Evolutionary conservation across 2,113 vertebrate species (phyloP).

Genomic region (Rhadina sibilatrix): DNA sequence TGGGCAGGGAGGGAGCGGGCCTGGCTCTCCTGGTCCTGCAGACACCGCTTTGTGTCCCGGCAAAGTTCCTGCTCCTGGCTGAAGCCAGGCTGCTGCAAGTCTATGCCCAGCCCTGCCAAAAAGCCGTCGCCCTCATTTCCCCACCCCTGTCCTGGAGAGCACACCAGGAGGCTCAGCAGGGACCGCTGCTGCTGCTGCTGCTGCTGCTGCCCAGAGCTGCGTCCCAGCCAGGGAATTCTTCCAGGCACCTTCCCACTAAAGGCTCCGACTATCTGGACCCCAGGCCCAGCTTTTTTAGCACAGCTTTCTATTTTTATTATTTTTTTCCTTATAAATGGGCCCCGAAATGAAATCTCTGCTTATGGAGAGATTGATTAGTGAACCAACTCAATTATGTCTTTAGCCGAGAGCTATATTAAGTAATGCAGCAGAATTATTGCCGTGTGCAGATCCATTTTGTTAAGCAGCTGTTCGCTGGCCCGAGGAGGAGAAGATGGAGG

Average conservation of each 20-base stretch:
- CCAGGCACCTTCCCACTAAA: not conserved
- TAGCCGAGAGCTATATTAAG: conserved; percentile 80
- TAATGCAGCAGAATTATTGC: conserved; percentile 75
- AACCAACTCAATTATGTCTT: conserved; percentile 80
- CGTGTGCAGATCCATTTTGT: conserved; percentile 76
- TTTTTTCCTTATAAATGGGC: not conserved
- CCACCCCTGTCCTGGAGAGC: not conserved
- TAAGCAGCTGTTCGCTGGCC: conserved; percentile 70
- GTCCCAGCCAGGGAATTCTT: accelerated
- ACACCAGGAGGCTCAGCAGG: accelerated
- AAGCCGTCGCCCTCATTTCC: accelerated
- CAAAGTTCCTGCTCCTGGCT: accelerated
- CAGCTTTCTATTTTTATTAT: not conserved
- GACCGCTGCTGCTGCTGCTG: not conserved
- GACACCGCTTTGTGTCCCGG: accelerated
- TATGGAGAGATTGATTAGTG: conserved; percentile 80
- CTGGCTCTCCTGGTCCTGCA: not conserved
- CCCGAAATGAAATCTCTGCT: conserved; percentile 52
- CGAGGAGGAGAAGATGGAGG: conserved; percentile 58
- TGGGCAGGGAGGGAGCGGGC: accelerated
- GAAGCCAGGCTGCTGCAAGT: not conserved
- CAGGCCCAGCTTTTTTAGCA: not conserved
- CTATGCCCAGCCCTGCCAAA: too few species aligned
- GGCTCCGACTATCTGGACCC: not conserved
- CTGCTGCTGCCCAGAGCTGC: not conserved